Evolutionary conservation across 1,140 invertebrate genomes (phyloP).

Genomic region (Acromyrmex echinatior): DNA sequence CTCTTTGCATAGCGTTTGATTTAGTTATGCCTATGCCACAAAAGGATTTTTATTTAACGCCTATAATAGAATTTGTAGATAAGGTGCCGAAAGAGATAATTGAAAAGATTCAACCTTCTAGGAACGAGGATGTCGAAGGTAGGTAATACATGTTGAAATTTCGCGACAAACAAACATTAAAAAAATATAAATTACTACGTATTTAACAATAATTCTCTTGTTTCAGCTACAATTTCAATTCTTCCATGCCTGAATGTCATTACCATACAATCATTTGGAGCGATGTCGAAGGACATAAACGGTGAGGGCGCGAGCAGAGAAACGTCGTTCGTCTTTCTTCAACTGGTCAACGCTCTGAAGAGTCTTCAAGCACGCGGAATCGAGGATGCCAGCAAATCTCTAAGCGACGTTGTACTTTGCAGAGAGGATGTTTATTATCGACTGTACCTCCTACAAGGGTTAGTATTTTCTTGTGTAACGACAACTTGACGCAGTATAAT

Average conservation of each 20-base stretch:
- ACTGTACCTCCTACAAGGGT: slow-evolving; percentile 92
- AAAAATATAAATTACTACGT: background rate
- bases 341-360: slow-evolving; percentile 93
- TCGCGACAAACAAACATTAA: background rate
- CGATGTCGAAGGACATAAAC: slow-evolving; percentile 79
- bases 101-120: slow-evolving; percentile 83
- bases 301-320: slow-evolving; percentile 86
- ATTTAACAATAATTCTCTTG: background rate
- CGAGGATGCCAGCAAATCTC: slow-evolving; percentile 90
- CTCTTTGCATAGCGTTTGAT: slow-evolving; percentile 90
- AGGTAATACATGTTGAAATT: slow-evolving; percentile 84
- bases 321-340: slow-evolving; percentile 91
- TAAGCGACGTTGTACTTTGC: slow-evolving; percentile 90
- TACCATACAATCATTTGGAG: slow-evolving; percentile 90
- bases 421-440: slow-evolving; percentile 88
- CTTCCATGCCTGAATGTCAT: slow-evolving; percentile 90
- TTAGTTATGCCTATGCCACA: slow-evolving; percentile 84
- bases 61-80: slow-evolving; percentile 93
- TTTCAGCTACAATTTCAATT: slow-evolving; percentile 91
- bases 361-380: slow-evolving; percentile 94
- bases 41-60: slow-evolving; percentile 89
- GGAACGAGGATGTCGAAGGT: slow-evolving; percentile 90
- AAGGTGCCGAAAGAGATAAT: slow-evolving; percentile 89
- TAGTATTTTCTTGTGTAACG: slow-evolving; percentile 71
- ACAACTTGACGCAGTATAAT: slow-evolving; percentile 29